Conservation (phyloP, 2,113 vertebrate genomes). For the Spizaetus ornatus region DNA sequence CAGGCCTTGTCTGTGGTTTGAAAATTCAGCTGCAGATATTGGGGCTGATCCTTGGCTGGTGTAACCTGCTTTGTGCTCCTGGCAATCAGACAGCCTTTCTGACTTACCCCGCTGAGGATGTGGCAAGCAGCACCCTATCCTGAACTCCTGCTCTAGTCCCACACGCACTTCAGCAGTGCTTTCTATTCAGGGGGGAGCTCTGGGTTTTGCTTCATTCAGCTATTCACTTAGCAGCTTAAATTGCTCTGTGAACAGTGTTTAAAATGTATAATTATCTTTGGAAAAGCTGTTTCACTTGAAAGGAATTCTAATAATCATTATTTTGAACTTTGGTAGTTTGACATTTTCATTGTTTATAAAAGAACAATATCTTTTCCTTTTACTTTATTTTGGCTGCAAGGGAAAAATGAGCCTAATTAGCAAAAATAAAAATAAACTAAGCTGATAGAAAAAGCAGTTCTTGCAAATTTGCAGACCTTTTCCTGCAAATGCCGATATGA, state of each 20-base stretch:
- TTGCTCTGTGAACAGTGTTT: neutral
- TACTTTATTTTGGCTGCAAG: neutral
- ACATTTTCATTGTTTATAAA: neutral
- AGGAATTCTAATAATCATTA: neutral
- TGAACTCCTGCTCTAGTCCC: neutral
- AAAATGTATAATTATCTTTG: neutral
- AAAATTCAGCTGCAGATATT: conserved; percentile 13
- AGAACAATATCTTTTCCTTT: neutral
- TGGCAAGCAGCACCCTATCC: neutral
- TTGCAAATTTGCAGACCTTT: neutral
- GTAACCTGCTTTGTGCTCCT: neutral
- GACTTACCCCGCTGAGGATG: neutral
- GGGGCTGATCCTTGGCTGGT: neutral
- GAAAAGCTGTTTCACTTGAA: neutral
- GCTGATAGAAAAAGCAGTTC: neutral
- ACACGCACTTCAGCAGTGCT: neutral
- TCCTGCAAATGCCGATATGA: neutral
- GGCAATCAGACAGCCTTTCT: neutral
- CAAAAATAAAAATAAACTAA: neutral
- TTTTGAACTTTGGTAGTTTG: neutral
- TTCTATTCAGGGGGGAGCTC: neutral
- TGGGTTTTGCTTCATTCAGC: neutral
- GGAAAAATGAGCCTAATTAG: neutral
- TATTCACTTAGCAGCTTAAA: neutral
- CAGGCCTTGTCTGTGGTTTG: neutral